phyloP scores from a whole-genome alignment of 2,797 vertebrate genomes.

The Acanthopagrus latus region DNA sequence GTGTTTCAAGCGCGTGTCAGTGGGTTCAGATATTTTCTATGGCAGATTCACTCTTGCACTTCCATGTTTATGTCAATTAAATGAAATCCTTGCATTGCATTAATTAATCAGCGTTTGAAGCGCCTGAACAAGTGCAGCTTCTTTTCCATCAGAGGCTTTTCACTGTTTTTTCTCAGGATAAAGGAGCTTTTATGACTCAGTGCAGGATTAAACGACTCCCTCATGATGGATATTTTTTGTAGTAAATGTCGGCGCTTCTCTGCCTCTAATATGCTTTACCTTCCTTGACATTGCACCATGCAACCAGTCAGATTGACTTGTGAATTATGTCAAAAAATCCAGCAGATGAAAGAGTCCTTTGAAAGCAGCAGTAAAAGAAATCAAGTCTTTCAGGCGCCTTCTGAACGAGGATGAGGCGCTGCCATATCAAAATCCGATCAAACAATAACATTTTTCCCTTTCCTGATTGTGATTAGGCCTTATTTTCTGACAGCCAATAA shows the following conservation, averaged over 20 bases:
- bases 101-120: conserved; percentile 68
- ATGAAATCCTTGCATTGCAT: conserved; percentile 55
- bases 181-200: conserved; percentile 60
- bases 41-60: conserved; percentile 28
- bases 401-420: conserved; percentile 64
- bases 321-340: conserved; percentile 76
- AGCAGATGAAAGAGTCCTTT: conserved; percentile 82
- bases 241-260: conserved; percentile 67
- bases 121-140: conserved; percentile 28
- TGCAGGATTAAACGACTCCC: conserved; percentile 63
- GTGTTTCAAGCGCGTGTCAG: neutral
- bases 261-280: conserved; percentile 73
- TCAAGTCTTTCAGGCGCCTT: conserved; percentile 69
- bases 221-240: conserved; percentile 60
- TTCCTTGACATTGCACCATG: conserved; percentile 66
- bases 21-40: conserved; percentile 15
- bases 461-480: conserved; percentile 79
- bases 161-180: conserved; percentile 50
- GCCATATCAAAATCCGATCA: conserved; percentile 80
- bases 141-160: conserved; percentile 25
- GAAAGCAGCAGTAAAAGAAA: conserved; percentile 75
- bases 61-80: conserved; percentile 60
- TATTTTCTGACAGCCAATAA: conserved; percentile 80
- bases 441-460: conserved; percentile 79
- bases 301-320: conserved; percentile 70